Percentiles rank a stretch among this genome's conserved stretches.
phyloP scores from a whole-genome alignment of 2,797 vertebrate genomes.

The Argyrosomus regius region DNA sequence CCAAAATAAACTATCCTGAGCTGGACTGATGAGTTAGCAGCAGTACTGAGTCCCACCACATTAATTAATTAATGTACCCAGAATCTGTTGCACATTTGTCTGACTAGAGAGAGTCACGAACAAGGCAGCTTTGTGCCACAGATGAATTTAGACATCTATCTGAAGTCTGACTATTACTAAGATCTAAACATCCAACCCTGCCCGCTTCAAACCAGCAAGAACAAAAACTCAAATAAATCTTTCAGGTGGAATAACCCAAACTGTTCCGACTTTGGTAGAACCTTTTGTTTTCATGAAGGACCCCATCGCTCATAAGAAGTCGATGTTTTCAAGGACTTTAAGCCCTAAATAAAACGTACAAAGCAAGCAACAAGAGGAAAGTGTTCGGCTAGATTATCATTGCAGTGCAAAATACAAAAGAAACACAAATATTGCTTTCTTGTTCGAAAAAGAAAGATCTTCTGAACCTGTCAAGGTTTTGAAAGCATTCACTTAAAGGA shows the following conservation, averaged over 20 bases:
- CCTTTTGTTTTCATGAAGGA: background rate
- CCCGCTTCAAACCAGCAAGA: background rate
- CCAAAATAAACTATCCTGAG: no score
- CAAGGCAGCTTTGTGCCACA: background rate
- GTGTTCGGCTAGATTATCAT: background rate
- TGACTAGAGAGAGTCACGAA: background rate
- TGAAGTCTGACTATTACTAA: background rate
- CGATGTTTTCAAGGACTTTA: background rate
- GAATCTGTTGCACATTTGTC: background rate
- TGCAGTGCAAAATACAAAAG: background rate
- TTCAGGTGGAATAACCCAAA: background rate
- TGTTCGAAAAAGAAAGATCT: background rate
- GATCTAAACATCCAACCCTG: background rate
- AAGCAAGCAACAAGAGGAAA: background rate
- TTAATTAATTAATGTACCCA: background rate
- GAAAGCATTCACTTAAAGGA: conserved; percentile 16
- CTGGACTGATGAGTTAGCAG: no score
- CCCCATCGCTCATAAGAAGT: background rate
- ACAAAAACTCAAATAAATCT: background rate
- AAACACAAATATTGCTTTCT: background rate
- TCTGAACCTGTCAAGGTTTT: background rate
- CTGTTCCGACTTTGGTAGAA: background rate
- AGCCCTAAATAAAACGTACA: background rate
- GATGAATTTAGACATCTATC: background rate
- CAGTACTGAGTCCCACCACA: no score